A percentile compares a stretch with the other conserved stretches of the same genome.
Evolutionary conservation across 2,113 vertebrate species (phyloP).

Genomic region (Tricholaema leucomelas): DNA sequence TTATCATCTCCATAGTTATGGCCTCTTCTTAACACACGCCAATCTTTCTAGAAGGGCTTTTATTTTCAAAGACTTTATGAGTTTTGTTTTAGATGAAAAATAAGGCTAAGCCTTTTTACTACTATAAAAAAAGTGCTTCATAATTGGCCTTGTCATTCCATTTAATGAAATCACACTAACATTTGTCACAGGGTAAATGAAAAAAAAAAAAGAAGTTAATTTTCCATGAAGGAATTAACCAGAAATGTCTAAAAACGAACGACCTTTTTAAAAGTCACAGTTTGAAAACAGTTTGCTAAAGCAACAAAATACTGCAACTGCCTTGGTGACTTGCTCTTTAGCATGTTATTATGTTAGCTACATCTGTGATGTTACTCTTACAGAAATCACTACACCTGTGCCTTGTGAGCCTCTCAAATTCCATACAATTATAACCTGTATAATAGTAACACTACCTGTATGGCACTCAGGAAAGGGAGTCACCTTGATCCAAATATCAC

Average conservation of each 20-base stretch:
- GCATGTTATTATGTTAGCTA: neutral
- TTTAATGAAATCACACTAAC: neutral
- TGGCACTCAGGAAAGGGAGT: neutral
- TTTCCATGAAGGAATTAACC: neutral
- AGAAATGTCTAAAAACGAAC: neutral
- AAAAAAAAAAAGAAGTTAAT: neutral
- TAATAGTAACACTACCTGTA: neutral
- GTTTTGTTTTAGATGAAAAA: neutral
- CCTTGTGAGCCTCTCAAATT: neutral
- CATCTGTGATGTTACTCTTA: neutral
- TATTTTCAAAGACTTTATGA: neutral
- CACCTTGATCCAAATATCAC: neutral
- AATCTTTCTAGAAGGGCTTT: neutral
- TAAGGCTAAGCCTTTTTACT: neutral
- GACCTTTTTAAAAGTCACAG: neutral
- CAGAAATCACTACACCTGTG: neutral
- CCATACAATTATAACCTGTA: neutral
- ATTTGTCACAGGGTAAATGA: neutral
- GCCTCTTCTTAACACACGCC: fast-evolving
- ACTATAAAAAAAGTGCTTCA: neutral
- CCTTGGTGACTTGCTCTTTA: neutral
- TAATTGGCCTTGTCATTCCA: neutral
- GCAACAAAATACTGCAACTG: neutral
- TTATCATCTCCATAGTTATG: fast-evolving
- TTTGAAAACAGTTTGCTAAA: neutral